Evolutionary conservation across 2,113 vertebrate genomes (phyloP).

Genomic region (Brevimyrus niger): DNA sequence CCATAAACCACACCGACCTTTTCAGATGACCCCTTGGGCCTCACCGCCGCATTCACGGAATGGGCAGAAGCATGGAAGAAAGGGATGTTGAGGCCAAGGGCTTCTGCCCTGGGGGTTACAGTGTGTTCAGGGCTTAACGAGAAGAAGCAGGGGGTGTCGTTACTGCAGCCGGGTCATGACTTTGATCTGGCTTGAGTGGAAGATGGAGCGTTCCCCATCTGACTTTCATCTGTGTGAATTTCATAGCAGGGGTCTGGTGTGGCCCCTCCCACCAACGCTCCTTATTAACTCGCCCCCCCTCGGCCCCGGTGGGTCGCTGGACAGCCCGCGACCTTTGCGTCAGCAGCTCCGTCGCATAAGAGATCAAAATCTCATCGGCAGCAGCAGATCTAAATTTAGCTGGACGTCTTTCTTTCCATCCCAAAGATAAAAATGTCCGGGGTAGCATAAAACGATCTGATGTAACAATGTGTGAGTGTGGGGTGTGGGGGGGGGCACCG

Average conservation of each 20-base stretch:
- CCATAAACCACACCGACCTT: not conserved
- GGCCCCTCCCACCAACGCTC: not conserved
- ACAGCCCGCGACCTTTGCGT: not conserved
- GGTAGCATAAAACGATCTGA: not conserved
- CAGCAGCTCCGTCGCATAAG: not conserved
- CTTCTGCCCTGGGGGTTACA: not conserved
- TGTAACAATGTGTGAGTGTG: not conserved
- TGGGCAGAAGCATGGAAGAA: not conserved
- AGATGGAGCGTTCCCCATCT: not conserved
- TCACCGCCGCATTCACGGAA: not conserved
- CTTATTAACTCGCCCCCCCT: not conserved
- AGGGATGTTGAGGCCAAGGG: not conserved
- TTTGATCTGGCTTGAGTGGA: not conserved
- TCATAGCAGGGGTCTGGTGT: not conserved
- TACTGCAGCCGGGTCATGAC: not conserved
- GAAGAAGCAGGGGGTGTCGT: not conserved
- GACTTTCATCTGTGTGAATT: not conserved
- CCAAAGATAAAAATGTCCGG: not conserved
- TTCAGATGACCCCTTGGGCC: not conserved
- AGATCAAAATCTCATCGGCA: not conserved
- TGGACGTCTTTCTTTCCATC: not conserved
- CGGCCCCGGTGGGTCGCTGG: not conserved
- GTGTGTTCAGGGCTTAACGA: not conserved
- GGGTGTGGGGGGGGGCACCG: not conserved
- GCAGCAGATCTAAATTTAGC: conserved; percentile 3